Evolutionary conservation across 2,888 invertebrate species (phyloP).

Genomic region (Apodemia hepburni): DNA sequence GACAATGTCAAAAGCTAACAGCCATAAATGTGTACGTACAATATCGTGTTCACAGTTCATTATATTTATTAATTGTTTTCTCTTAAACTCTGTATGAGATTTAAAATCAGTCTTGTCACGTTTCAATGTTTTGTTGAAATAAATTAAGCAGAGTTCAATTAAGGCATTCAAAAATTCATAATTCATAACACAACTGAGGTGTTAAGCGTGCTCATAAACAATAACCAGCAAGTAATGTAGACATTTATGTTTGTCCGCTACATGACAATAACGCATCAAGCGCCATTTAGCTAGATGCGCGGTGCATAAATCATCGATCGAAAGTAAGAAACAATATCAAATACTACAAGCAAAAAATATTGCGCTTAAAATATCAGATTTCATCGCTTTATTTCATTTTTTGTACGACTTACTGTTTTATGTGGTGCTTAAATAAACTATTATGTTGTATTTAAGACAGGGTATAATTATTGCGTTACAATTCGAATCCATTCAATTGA

Average conservation of each 20-base stretch:
- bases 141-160: neutral
- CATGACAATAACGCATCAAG: conserved; percentile 71
- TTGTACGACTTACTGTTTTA: neutral
- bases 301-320: conserved; percentile 55
- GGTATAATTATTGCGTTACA: too few relatives aligned
- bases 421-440: neutral
- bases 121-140: neutral
- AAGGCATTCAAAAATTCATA: conserved; percentile 31
- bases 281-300: conserved; percentile 68
- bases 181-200: conserved; percentile 45
- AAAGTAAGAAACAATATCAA: conserved; percentile 32
- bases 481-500: too few relatives aligned
- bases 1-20: too few relatives aligned
- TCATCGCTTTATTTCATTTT: neutral
- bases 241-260: conserved; percentile 65
- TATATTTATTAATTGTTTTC: neutral
- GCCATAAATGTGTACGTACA: too few relatives aligned
- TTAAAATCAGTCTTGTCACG: neutral
- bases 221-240: conserved; percentile 63
- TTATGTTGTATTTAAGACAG: neutral
- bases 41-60: too few relatives aligned
- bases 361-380: conserved; percentile 3
- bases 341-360: conserved; percentile 8
- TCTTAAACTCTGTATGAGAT: neutral
- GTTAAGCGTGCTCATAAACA: conserved; percentile 51